Conservation (phyloP, 2,888 invertebrate species). For the Diplazon laetatorius region DNA sequence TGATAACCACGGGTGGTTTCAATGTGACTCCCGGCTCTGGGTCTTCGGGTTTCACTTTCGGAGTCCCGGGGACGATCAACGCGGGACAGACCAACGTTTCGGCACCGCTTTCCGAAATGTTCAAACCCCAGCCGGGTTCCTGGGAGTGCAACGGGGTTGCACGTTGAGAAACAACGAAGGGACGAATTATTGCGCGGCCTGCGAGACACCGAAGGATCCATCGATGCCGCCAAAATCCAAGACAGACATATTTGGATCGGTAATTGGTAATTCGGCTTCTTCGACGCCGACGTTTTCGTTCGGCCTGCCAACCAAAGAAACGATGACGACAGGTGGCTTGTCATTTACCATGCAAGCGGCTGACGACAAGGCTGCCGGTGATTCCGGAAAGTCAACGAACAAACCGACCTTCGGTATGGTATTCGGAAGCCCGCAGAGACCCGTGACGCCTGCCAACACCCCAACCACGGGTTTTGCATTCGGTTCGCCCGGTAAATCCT, state of each 20-base stretch:
- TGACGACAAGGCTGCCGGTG: constrained; percentile 65
- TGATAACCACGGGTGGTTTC: constrained; percentile 71
- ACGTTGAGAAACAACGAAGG: constrained; percentile 86
- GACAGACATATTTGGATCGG: constrained; percentile 67
- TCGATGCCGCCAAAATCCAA: constrained; percentile 75
- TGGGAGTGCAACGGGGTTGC: constrained; percentile 88
- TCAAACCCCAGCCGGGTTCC: constrained; percentile 86
- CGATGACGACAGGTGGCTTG: constrained; percentile 57
- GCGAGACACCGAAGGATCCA: constrained; percentile 85
- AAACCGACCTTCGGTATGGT: constrained; percentile 37
- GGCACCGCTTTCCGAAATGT: constrained; percentile 45
- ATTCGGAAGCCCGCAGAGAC: constrained; percentile 67
- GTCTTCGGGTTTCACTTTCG: constrained; percentile 70
- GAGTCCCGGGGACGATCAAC: constrained; percentile 72
- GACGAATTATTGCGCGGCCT: constrained; percentile 85
- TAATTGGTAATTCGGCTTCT: constrained; percentile 39
- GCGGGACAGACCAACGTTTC: too few relatives aligned
- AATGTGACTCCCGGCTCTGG: constrained; percentile 57
- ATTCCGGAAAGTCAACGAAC: constrained; percentile 34
- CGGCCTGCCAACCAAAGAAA: constrained; percentile 72
- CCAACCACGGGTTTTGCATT: constrained; percentile 80
- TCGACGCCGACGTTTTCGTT: constrained; percentile 78
- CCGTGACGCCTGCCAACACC: constrained; percentile 48
- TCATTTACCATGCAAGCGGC: constrained; percentile 69
- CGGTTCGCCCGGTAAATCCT: constrained; percentile 86